These are phyloP conservation scores for Encarsia formosa DNA, from an alignment of 2,888 invertebrate species.

Conservation along the genomic window DNA sequence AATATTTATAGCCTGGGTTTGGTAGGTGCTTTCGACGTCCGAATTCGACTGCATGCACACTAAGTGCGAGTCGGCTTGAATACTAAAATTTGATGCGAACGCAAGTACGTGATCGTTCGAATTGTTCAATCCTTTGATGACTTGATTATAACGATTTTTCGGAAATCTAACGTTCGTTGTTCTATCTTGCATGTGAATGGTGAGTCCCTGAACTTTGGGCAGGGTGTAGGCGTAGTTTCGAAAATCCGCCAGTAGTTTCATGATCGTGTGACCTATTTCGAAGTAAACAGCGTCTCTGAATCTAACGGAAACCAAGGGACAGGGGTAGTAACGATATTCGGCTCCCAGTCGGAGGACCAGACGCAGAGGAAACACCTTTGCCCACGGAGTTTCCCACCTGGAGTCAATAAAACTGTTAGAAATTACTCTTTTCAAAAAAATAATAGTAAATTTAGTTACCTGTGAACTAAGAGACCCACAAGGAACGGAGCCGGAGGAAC, in stretches of 20 bases:
- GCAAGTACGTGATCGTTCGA: conserved; percentile 82
- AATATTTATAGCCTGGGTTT: conserved; percentile 83
- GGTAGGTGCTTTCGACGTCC: conserved; percentile 69
- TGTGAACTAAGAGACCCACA: conserved; percentile 74
- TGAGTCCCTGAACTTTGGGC: conserved; percentile 70
- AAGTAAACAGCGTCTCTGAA: conserved; percentile 75
- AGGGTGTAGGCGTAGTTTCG: conserved; percentile 77
- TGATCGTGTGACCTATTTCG: conserved; percentile 84
- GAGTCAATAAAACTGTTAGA: conserved; percentile 3
- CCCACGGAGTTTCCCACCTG: conserved; percentile 77
- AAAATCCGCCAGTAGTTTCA: conserved; percentile 82
- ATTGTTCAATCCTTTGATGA: conserved; percentile 73
- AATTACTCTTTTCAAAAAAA: not conserved
- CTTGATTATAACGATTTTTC: conserved; percentile 67
- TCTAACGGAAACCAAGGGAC: conserved; percentile 73
- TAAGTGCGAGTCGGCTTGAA: conserved; percentile 77
- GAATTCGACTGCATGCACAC: conserved; percentile 75
- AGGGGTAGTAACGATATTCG: conserved; percentile 82
- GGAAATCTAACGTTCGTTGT: conserved; percentile 74
- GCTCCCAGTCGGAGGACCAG: conserved; percentile 76
- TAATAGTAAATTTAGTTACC: conserved; percentile 42
- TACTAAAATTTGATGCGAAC: conserved; percentile 75
- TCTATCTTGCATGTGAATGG: conserved; percentile 78
- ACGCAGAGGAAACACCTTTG: conserved; percentile 72
- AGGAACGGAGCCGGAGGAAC: conserved; percentile 72